Evolutionary conservation across 2,113 vertebrate species (phyloP).

Genomic region (Anhinga rufa): DNA sequence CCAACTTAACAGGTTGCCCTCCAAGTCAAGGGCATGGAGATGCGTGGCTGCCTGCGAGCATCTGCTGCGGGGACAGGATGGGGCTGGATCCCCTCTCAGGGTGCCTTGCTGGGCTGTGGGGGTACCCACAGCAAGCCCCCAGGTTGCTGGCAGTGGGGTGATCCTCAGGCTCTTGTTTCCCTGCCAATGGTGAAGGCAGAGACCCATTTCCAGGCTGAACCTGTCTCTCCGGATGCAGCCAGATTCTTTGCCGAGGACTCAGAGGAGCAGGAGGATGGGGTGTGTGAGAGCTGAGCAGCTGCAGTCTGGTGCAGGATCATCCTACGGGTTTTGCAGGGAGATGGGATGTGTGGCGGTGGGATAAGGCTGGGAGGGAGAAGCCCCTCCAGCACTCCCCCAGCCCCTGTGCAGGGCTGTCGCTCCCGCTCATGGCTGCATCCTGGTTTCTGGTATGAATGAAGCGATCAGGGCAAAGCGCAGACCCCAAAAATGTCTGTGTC

Average conservation of each 20-base stretch:
- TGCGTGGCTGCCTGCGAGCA: background rate
- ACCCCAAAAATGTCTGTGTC: background rate
- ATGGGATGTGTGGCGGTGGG: background rate
- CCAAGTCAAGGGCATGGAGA: conserved; percentile 70
- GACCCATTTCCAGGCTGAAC: background rate
- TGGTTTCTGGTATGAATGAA: background rate
- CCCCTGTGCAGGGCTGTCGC: accelerated
- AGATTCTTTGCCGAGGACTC: background rate
- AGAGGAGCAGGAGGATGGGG: background rate
- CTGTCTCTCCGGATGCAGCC: background rate
- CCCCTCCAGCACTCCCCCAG: background rate
- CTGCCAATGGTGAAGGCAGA: background rate
- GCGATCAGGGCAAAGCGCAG: background rate
- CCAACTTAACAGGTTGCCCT: conserved; percentile 66
- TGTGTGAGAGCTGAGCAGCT: background rate
- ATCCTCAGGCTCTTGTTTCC: background rate
- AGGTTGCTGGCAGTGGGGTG: background rate
- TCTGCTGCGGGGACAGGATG: background rate
- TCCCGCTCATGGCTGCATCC: background rate
- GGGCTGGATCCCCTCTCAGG: background rate
- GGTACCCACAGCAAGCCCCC: background rate
- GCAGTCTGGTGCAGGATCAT: background rate
- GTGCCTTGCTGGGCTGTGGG: accelerated
- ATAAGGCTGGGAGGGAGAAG: background rate
- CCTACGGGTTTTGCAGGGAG: background rate